Base-by-base conservation (phyloP, 2,888 invertebrate genomes). In the Ypsolopha sequella region DNA sequence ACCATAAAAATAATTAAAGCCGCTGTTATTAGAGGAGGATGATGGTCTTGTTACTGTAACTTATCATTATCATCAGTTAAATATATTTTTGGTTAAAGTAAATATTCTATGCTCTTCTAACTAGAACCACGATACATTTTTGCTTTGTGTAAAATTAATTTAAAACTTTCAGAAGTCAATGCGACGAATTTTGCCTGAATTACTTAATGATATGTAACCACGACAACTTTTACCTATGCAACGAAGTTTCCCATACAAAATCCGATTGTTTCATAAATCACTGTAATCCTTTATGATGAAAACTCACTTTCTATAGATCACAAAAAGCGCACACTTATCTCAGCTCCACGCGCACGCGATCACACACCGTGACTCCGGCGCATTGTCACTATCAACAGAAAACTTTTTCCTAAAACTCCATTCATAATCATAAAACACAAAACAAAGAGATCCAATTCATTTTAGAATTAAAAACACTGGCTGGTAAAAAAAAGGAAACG, bases 281-380 rank as follows among this genome's bases (percentile, higher is more conserved):
- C 77, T 75, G 77, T 70, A 70, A 76, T 77, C 76, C 77, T 70
- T 65, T 13, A 36, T 65, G 64, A 65, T 51, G 54, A 57, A 56
- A 56, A 56, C 63, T 70, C 75, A 76, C 74, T 73, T 69, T 72
- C 67, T 63, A 66, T 58, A 60, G 57, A 53, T 52, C 58, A 64
- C 63, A 60, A 58, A 58, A 61, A 56, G 47, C 11, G 47, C 55
- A 56, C 53, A 56, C 43, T 58, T 56, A 58, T 60, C 56, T 52
- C 52, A 53, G n/a, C 24, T 24, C 24, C 24, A 43, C 11, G 34
- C n/a, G 54, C 51, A 36, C 54, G 55, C 49, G 51, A 44, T 38
- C 38, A 49, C 41, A 49, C 33, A 58, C 52, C 58, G 54, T 50
- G 43, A 50, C 41, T 41, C 55, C 51, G 45, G 46, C 35, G 48